phyloP scores from a whole-genome alignment of 2,797 vertebrate genomes.

The Lepidocolaptes lacrymiger region DNA sequence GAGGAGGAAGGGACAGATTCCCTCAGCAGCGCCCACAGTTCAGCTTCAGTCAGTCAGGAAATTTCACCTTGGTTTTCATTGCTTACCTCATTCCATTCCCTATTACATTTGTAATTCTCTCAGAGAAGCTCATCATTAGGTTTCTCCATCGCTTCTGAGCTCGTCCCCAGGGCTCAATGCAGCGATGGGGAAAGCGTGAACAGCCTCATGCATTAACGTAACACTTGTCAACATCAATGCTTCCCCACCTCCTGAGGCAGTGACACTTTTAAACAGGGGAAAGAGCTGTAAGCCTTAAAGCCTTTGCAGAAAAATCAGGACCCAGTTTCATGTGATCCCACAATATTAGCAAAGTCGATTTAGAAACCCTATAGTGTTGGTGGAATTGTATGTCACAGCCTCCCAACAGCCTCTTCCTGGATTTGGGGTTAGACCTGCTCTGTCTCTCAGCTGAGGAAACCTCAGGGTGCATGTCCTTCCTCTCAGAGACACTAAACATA shows the following conservation, averaged over 20 bases:
- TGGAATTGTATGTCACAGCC: neutral
- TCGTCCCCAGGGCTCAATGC: slow-evolving; percentile 11
- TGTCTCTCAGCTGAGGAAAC: neutral
- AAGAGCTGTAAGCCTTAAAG: neutral
- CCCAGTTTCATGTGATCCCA: rapidly evolving
- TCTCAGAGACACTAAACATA: rapidly evolving
- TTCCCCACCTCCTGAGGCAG: neutral
- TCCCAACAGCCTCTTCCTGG: neutral
- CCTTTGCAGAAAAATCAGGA: neutral
- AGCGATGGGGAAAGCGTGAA: neutral
- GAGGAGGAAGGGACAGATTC: neutral
- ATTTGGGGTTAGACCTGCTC: neutral
- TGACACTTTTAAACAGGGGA: rapidly evolving
- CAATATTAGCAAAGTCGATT: neutral
- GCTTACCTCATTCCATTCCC: slow-evolving; percentile 10
- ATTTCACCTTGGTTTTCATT: slow-evolving; percentile 16
- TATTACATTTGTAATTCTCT: slow-evolving; percentile 17
- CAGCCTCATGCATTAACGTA: neutral
- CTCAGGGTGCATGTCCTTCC: neutral
- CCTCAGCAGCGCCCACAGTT: neutral
- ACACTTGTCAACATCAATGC: neutral
- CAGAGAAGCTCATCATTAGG: neutral
- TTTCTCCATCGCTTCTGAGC: neutral
- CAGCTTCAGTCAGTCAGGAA: neutral
- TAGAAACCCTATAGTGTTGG: rapidly evolving